Evolutionary conservation across 2,888 invertebrate species (phyloP).

Genomic region (Chaetogeoica ovagalla): DNA sequence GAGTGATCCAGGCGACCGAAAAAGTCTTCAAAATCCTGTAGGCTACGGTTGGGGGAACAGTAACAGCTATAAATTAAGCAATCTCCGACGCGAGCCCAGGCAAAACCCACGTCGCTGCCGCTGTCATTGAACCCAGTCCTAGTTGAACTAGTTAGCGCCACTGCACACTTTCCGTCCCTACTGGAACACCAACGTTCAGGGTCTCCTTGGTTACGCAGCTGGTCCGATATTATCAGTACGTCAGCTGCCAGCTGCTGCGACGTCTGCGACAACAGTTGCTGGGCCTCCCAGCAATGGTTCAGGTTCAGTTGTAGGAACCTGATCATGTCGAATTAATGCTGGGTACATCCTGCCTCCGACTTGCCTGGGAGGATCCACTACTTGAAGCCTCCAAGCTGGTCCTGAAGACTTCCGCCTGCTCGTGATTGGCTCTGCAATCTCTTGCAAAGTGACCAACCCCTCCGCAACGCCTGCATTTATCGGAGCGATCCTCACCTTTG

Average conservation of each 20-base stretch:
- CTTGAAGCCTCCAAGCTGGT: no score
- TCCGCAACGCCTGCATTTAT: no score
- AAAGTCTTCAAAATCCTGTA: not conserved
- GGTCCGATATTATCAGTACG: not conserved
- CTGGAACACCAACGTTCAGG: not conserved
- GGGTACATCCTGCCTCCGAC: no score
- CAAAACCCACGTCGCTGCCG: not conserved
- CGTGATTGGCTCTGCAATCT: no score
- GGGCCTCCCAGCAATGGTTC: not conserved
- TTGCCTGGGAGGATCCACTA: no score
- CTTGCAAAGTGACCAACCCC: no score
- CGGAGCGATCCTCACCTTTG: no score
- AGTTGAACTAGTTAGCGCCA: not conserved
- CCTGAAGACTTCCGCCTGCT: no score
- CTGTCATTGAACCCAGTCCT: not conserved
- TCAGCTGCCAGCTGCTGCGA: not conserved
- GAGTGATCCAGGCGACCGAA: not conserved
- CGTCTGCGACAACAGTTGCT: not conserved
- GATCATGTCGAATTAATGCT: not conserved
- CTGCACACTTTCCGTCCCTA: not conserved
- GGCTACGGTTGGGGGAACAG: not conserved
- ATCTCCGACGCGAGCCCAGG: not conserved
- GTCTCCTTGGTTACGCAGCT: not conserved
- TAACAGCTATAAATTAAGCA: not conserved
- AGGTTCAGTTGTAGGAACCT: conserved; percentile 4